phyloP scores from a whole-genome alignment of 2,113 vertebrate genomes.

The Benitochromis conjunctus region DNA sequence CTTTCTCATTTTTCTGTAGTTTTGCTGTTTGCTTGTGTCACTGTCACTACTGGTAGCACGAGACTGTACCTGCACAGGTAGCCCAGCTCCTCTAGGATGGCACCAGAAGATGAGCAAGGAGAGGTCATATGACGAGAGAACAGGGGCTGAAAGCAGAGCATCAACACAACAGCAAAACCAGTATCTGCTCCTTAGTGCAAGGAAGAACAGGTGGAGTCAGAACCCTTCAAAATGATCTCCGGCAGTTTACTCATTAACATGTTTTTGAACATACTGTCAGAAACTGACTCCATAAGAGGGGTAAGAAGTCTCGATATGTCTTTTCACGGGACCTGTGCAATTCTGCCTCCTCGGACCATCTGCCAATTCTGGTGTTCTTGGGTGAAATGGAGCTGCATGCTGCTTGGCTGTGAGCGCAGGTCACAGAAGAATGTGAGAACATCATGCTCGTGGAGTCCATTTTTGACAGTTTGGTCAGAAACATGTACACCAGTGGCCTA shows the following conservation, averaged over 20 bases:
- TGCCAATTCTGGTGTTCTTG: background rate
- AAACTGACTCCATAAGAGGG: too few relatives aligned
- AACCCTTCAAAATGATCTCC: background rate
- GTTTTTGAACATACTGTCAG: background rate
- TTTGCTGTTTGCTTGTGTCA: background rate
- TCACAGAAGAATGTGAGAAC: background rate
- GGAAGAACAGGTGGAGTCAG: background rate
- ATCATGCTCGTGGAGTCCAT: background rate
- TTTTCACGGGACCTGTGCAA: background rate
- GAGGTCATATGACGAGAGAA: background rate
- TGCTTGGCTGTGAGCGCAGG: background rate
- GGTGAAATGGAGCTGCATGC: background rate
- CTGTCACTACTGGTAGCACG: background rate
- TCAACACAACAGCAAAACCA: background rate
- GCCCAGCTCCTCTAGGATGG: background rate
- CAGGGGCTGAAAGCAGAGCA: background rate
- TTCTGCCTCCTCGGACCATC: background rate
- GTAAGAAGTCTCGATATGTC: background rate
- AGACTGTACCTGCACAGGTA: background rate
- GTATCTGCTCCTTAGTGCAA: background rate
- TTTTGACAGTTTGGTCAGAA: background rate
- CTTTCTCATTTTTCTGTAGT: background rate
- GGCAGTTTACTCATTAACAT: accelerated
- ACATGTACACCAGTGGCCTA: background rate
- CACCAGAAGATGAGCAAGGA: background rate